Evolutionary conservation across 2,797 vertebrate genomes (phyloP).

Genomic region (Cichlasoma orientale): DNA sequence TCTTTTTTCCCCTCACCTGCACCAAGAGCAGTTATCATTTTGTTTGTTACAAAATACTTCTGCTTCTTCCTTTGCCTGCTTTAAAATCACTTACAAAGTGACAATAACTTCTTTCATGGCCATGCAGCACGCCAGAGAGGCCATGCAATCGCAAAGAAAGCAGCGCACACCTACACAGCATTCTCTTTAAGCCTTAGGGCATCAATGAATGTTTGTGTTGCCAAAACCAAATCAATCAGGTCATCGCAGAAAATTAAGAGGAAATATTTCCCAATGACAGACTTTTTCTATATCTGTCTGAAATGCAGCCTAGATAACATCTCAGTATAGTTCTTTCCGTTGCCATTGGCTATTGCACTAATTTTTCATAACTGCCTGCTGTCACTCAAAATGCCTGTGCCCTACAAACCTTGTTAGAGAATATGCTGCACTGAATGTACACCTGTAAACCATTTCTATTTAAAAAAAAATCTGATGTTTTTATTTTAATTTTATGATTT

Average conservation of each 20-base stretch:
- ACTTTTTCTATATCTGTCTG: conserved; percentile 23
- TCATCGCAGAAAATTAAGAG: conserved; percentile 44
- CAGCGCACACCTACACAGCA: neutral
- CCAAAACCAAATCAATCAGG: conserved; percentile 38
- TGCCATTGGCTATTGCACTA: conserved; percentile 66
- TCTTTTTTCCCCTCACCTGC: neutral
- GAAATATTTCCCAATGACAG: conserved; percentile 27
- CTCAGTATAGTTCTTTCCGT: conserved; percentile 51
- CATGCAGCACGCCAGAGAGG: neutral
- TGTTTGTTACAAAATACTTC: neutral
- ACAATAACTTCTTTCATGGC: neutral
- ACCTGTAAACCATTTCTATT: neutral
- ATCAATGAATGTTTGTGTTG: conserved; percentile 2
- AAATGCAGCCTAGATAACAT: conserved; percentile 57
- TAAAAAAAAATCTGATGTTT: neutral
- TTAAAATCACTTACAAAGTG: neutral
- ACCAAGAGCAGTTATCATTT: neutral
- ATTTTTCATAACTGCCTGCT: conserved; percentile 61
- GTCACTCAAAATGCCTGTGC: conserved; percentile 60
- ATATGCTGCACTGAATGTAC: neutral
- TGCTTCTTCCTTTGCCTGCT: neutral
- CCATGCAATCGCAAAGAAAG: neutral
- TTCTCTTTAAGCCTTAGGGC: neutral
- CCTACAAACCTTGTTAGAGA: conserved; percentile 66
- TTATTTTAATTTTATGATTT: neutral